Base-by-base conservation (phyloP, 2,888 invertebrate genomes). In the Chalcosyrphus nemorum region DNA sequence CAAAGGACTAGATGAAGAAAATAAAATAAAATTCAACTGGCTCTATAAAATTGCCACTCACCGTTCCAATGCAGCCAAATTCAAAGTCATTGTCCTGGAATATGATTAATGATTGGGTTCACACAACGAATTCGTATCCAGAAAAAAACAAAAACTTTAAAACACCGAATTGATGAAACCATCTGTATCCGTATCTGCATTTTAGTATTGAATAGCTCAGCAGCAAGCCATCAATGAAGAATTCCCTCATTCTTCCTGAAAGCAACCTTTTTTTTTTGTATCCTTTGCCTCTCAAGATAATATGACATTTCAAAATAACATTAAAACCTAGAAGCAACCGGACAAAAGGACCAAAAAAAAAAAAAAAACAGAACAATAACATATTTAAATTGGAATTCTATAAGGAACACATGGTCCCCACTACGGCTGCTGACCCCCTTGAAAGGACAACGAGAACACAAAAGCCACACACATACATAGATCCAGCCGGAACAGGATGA, bases 321-420 rank as follows among this genome's bases (percentile, higher is more conserved):
- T 45, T 27, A 29, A 61, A 32, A 17, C 3, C 29, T 9, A 32
- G 45, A 4, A 21, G n/a, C 7, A 52, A 35, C 32, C 27, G 9
- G 24, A 59, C 24, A 24, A 52, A 24, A 24, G 52, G 52, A 27
- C 56, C 19, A 47, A 29, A 47, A 19, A n/a, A n/a, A n/a, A n/a
- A n/a, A n/a, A n/a, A n/a, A n/a, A n/a, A n/a, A n/a, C n/a, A n/a
- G 29, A 29, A 56, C 45, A 63, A 63, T 63, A 70, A 63, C 66
- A 74, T 68, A 74, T 80, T 74, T 66, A 74, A 80, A 80, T 74
- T 54, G 54, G 15, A 61, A 50, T 45, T 74, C 43, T 41, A 59
- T 41, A 78, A 50, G 32, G 41, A 57, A 47, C 74, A 74, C 27
- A 80, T 68, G 74, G 35, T 61, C 45, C 38, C 59, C 72, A 78